Conservation (phyloP, 2,113 vertebrate genomes). For the Shinisaurus crocodilurus region DNA sequence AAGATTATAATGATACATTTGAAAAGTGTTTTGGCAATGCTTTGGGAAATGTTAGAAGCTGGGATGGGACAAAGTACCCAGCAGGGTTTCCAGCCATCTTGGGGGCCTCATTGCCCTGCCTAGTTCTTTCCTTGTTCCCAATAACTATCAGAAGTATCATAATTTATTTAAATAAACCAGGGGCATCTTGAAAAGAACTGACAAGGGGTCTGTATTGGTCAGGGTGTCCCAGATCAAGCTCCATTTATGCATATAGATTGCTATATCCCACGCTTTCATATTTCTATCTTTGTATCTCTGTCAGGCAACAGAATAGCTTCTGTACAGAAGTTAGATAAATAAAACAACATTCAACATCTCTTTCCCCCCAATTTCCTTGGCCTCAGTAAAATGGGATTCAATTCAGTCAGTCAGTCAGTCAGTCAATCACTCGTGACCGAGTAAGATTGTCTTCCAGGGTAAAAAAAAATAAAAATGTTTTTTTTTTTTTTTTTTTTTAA, state of each 20-base stretch:
- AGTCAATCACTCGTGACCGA: too few species aligned
- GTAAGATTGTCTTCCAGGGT: too few species aligned
- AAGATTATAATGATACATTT: neutral
- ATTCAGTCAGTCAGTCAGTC: too few species aligned
- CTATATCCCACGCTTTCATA: neutral
- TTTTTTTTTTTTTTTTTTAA: too few species aligned
- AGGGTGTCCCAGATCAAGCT: neutral
- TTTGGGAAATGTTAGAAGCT: neutral
- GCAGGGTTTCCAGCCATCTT: neutral
- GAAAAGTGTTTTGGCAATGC: neutral
- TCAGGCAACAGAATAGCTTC: neutral
- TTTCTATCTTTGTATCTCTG: neutral
- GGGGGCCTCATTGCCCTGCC: neutral
- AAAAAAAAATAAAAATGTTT: too few species aligned
- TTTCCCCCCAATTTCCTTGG: too few species aligned
- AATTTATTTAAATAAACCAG: neutral
- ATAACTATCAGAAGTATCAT: neutral
- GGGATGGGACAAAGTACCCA: neutral
- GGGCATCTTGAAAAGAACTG: neutral
- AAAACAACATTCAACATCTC: too few species aligned
- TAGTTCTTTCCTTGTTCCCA: neutral
- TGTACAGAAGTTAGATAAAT: neutral
- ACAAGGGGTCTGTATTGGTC: neutral
- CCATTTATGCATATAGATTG: neutral
- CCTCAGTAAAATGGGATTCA: too few species aligned